A percentile compares a stretch with the other conserved stretches of the same genome.
phyloP scores from a whole-genome alignment of 2,113 vertebrate genomes.

The Myrmecobius fasciatus region DNA sequence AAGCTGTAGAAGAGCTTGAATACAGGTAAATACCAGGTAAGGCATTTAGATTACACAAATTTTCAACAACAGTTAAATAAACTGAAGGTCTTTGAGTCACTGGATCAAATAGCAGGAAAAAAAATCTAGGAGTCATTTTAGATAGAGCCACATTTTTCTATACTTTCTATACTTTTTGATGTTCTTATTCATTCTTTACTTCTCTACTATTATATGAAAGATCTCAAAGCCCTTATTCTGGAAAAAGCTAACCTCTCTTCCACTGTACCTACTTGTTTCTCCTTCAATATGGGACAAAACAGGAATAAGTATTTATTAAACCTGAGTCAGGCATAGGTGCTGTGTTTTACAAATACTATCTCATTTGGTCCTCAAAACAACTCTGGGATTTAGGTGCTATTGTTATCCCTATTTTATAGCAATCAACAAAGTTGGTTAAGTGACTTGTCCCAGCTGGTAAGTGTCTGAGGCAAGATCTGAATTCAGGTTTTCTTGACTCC shows the following conservation, averaged over 20 bases:
- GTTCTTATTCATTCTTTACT: background rate
- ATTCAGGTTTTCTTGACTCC: background rate
- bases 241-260: background rate
- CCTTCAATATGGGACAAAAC: background rate
- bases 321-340: no score
- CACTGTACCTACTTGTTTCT: background rate
- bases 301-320: background rate
- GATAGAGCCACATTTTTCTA: background rate
- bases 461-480: background rate
- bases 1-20: slow-evolving; percentile 1
- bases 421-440: background rate
- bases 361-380: no score
- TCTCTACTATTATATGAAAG: background rate
- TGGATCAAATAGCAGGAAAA: background rate
- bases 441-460: background rate
- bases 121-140: background rate
- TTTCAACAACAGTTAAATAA: background rate
- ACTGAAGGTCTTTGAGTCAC: background rate
- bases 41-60: background rate
- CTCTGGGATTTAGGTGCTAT: background rate
- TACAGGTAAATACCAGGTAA: slow-evolving; percentile 16
- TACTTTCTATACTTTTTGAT: background rate
- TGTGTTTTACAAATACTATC: no score
- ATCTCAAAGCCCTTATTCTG: background rate
- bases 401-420: background rate